Evolutionary conservation across 2,113 vertebrate genomes (phyloP).

Genomic region (Ancistrus triradiatus): DNA sequence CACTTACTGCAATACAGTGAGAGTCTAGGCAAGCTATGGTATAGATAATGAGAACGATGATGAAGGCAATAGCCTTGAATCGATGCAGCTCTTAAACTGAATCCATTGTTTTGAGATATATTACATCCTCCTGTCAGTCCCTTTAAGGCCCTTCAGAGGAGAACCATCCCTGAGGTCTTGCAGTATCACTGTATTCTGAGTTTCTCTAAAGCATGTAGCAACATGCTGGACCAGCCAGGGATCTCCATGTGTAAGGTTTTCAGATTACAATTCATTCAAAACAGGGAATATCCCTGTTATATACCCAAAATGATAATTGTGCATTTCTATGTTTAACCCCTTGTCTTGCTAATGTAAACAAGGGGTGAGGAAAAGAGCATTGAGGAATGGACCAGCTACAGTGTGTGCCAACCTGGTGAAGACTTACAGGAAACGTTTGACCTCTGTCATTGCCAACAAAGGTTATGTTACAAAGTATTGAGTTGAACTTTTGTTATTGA

Average conservation of each 20-base stretch:
- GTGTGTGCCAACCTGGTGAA: no score
- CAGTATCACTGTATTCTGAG: conserved; percentile 11
- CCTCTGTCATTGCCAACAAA: no score
- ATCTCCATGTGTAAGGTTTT: not conserved
- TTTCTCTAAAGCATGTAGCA: conserved; percentile 27
- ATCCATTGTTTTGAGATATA: conserved; percentile 67
- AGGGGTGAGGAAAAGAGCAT: no score
- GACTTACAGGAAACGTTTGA: no score
- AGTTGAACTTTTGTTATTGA: no score
- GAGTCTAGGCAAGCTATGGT: conserved; percentile 55
- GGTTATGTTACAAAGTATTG: no score
- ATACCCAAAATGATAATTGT: no score
- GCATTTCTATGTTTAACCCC: no score
- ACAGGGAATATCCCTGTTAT: not conserved
- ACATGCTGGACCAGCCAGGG: not conserved
- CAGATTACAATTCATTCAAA: conserved; percentile 14
- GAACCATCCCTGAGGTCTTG: conserved; percentile 11
- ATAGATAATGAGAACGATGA: conserved; percentile 63
- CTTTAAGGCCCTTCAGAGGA: conserved; percentile 41
- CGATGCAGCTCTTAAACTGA: conserved; percentile 62
- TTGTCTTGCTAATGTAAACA: no score
- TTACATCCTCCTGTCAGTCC: conserved; percentile 59
- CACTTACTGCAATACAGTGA: conserved; percentile 33
- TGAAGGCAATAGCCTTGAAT: conserved; percentile 55
- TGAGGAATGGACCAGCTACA: no score